Conservation (phyloP, 1,140 invertebrate genomes). For the Drosophila nasuta region DNA sequence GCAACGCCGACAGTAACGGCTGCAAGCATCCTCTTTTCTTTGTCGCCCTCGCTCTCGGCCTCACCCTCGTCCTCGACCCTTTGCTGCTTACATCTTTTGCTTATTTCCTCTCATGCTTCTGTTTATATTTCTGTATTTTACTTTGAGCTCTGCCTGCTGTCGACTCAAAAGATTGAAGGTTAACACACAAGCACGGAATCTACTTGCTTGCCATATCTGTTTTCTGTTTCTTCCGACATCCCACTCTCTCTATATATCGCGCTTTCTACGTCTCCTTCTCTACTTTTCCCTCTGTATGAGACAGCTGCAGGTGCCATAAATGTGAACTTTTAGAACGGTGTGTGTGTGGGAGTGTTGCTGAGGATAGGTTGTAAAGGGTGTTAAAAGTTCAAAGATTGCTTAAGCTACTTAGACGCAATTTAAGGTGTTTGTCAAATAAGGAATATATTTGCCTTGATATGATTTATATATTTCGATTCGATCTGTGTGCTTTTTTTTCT, state of each 20-base stretch:
- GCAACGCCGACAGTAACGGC: slow-evolving; percentile 46
- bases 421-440: slow-evolving; percentile 22
- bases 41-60: too few species aligned
- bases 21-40: background rate
- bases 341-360: slow-evolving; percentile 9
- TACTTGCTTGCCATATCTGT: slow-evolving; percentile 31
- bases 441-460: slow-evolving; percentile 6
- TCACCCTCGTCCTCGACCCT: background rate
- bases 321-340: slow-evolving; percentile 57
- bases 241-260: too few species aligned
- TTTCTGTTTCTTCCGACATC: background rate
- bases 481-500: background rate
- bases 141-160: slow-evolving; percentile 61
- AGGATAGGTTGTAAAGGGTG: slow-evolving; percentile 13
- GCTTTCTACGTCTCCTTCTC: background rate
- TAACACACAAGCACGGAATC: slow-evolving; percentile 46
- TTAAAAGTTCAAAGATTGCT: slow-evolving; percentile 44
- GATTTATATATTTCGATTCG: background rate
- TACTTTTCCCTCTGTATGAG: background rate
- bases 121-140: slow-evolving; percentile 59
- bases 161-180: slow-evolving; percentile 75
- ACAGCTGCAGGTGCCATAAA: slow-evolving; percentile 78
- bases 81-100: slow-evolving; percentile 21
- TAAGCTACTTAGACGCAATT: slow-evolving; percentile 48
- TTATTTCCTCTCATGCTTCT: slow-evolving; percentile 42